Conservation (phyloP, 2,888 invertebrate genomes). For the Eurytoma californica region DNA sequence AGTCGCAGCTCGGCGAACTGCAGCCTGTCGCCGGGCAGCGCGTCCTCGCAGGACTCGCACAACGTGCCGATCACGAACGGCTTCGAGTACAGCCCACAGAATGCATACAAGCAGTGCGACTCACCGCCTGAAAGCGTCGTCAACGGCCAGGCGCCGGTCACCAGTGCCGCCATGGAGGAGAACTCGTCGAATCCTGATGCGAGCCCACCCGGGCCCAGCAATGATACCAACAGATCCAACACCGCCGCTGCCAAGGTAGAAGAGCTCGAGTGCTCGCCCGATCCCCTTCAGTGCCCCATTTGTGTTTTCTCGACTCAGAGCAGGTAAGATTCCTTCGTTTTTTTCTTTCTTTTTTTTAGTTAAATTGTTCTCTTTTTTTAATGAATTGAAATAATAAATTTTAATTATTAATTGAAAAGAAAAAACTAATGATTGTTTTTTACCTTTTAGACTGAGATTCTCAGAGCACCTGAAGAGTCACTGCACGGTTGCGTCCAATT, state of each 20-base stretch:
- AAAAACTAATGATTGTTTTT: background rate
- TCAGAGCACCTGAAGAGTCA: slow-evolving; percentile 78
- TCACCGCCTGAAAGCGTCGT: slow-evolving; percentile 51
- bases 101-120: slow-evolving; percentile 58
- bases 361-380: background rate
- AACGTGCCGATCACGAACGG: slow-evolving; percentile 1
- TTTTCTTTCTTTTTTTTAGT: background rate
- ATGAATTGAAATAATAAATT: background rate
- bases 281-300: slow-evolving; percentile 76
- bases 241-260: background rate
- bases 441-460: slow-evolving; percentile 71
- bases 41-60: slow-evolving; percentile 18
- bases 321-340: slow-evolving; percentile 63
- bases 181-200: background rate
- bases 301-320: slow-evolving; percentile 75
- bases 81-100: slow-evolving; percentile 35
- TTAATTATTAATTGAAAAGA: background rate
- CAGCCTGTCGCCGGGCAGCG: slow-evolving; percentile 60
- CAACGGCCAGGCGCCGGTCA: no score
- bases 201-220: background rate
- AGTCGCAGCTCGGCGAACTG: slow-evolving; percentile 63
- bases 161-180: no score
- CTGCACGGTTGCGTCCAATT: slow-evolving; percentile 57
- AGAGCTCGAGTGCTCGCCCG: slow-evolving; percentile 30
- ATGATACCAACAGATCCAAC: slow-evolving; percentile 1